Evolutionary conservation across 2,113 vertebrate species (phyloP).

Genomic region (Fukomys damarensis): DNA sequence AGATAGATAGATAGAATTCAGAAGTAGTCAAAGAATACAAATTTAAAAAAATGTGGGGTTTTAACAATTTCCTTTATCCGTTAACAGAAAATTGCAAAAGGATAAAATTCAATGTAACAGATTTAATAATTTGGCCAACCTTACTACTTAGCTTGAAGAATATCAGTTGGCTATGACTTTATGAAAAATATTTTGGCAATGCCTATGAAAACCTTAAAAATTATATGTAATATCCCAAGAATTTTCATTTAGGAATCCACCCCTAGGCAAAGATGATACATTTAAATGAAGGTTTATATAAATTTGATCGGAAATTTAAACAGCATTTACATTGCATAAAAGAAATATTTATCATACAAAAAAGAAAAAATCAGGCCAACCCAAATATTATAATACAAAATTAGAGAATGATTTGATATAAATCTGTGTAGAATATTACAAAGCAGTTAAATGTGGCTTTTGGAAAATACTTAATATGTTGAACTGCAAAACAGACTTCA

Average conservation of each 20-base stretch:
- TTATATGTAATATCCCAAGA: neutral
- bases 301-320: constrained; percentile 20
- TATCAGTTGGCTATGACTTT: neutral
- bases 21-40: constrained; percentile 38
- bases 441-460: neutral
- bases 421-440: neutral
- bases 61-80: neutral
- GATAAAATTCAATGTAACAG: neutral
- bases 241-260: constrained; percentile 19
- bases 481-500: neutral
- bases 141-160: neutral
- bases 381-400: neutral
- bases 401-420: neutral
- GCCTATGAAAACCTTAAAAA: neutral
- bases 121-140: neutral
- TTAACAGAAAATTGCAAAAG: neutral
- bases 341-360: neutral
- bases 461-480: neutral
- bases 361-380: neutral
- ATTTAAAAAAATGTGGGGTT: neutral
- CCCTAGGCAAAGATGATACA: constrained; percentile 10
- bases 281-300: constrained; percentile 5
- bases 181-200: constrained; percentile 29
- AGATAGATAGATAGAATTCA: neutral
- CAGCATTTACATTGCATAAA: neutral